Base-by-base conservation (phyloP, 2,797 vertebrate genomes). In the Peromyscus aztecus region DNA sequence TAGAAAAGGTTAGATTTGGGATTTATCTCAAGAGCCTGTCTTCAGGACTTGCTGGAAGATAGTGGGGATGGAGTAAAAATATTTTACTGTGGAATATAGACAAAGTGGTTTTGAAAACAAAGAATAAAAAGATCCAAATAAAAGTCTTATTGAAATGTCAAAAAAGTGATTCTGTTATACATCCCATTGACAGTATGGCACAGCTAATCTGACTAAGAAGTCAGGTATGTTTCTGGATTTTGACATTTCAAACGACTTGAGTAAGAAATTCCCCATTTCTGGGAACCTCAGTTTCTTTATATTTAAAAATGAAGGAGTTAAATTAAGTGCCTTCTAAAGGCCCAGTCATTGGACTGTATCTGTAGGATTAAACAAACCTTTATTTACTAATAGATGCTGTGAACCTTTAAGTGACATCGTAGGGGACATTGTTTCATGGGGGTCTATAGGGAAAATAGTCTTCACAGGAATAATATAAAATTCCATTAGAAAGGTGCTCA, bases 321-420 rank as follows among this genome's bases (percentile, higher is more conserved):
- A 90, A 78, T 43, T 61, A 92, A 40, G 46, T 90, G 31, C 10
- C 78, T 4, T 92, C 37, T 87, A 78, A 77, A 92, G 17, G 31
- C 89, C 27, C 8, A 86, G 69, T 85, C 31, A 65, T 19, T 90
- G 81, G 67, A 94, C 37, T 75, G 24, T 24, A 37, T 96, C 93
- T 93, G 49, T 63, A 93, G 93, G 76, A 88, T 85, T 93, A 93
- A 90, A 77, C 34, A 87, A 76, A 89, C 17, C 40, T 93, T 90
- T 89, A 75, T 94, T 95, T 92, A 49, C 34, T 92, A 91, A 86
- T 69, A 92, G 73, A 61, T 83, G 78, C 91, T 95, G 57, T 90
- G 75, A 90, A 90, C 31, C 69, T 40, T 67, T 92, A 94, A 80
- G 67, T 93, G 43, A 86, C 85, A 80, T 37, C n/a, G 11, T 31